Conservation (phyloP, 2,797 vertebrate species). For the Anisognathus igniventris region DNA sequence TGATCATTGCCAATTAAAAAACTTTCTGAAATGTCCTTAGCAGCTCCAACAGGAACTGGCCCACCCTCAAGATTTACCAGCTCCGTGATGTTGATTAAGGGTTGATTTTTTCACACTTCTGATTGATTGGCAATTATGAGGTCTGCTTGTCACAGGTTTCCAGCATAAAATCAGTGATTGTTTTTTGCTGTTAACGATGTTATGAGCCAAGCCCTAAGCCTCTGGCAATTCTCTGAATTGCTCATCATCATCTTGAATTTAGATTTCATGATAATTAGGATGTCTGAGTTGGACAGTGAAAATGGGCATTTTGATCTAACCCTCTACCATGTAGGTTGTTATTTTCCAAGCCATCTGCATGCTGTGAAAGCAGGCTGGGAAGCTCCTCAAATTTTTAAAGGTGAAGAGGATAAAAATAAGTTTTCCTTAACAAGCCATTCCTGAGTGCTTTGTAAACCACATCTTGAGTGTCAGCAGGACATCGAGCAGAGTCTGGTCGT, state of each 20-base stretch:
- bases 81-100: background rate
- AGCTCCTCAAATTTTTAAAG: background rate
- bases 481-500: background rate
- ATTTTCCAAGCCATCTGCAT: background rate
- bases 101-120: background rate
- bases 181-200: background rate
- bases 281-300: background rate
- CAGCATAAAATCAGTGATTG: background rate
- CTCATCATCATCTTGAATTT: constrained; percentile 21
- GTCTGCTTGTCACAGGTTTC: background rate
- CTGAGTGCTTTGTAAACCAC: background rate
- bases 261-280: constrained; percentile 9
- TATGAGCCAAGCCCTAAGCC: background rate
- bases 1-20: background rate
- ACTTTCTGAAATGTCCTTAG: background rate
- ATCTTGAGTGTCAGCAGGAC: background rate
- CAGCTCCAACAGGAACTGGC: background rate
- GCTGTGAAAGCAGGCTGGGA: background rate
- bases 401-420: background rate
- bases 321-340: background rate
- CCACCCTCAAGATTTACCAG: background rate
- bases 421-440: background rate
- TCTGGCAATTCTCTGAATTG: constrained; percentile 14
- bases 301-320: background rate
- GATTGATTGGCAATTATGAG: background rate